These are phyloP conservation scores for Pteruthius melanotis DNA, from an alignment of 2,113 vertebrate genomes.

Conservation along the genomic window DNA sequence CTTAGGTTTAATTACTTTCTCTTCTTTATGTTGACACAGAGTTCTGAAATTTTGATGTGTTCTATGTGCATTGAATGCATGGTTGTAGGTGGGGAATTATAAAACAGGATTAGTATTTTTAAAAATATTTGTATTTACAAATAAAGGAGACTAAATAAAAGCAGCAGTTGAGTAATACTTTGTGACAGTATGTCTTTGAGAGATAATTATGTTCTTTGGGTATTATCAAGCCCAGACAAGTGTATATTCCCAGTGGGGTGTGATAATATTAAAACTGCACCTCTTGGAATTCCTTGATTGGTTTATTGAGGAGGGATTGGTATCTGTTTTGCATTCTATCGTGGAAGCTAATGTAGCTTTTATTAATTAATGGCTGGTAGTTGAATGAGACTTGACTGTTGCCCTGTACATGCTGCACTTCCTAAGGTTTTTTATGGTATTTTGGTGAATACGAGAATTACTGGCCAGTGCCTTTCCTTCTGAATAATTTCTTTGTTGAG, in stretches of 20 bases:
- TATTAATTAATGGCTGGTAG: neutral
- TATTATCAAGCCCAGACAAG: slow-evolving; percentile 9
- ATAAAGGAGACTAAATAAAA: neutral
- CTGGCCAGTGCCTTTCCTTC: neutral
- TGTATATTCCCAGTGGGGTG: neutral
- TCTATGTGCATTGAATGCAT: neutral
- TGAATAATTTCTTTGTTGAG: neutral
- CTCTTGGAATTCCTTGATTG: slow-evolving; percentile 45
- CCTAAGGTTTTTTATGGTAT: neutral
- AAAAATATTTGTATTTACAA: neutral
- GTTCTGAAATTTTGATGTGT: neutral
- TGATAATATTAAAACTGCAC: slow-evolving; percentile 16
- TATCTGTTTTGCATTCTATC: neutral
- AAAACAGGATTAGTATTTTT: neutral
- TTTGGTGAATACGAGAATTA: neutral
- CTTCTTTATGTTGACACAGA: fast-evolving
- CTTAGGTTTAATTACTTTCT: neutral
- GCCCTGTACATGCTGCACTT: neutral
- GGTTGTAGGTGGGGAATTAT: neutral
- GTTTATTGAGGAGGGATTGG: slow-evolving; percentile 12
- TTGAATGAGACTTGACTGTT: neutral
- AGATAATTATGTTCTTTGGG: slow-evolving; percentile 8
- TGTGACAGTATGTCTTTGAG: neutral
- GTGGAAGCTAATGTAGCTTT: neutral
- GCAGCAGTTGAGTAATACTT: neutral